Evolutionary conservation across 2,797 vertebrate genomes (phyloP).

Genomic region (Falco rusticolus): DNA sequence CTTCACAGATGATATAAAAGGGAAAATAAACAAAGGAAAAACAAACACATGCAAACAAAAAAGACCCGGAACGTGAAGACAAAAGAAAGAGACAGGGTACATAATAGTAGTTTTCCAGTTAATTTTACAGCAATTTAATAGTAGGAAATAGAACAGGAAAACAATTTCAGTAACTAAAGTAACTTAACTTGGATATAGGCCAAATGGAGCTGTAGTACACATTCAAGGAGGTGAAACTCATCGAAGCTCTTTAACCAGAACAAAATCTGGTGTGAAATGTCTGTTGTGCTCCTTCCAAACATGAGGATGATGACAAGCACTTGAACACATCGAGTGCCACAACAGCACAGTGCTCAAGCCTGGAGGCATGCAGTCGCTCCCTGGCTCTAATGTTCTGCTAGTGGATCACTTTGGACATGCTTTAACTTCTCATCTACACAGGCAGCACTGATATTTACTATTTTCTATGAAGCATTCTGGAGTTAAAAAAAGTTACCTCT

Average conservation of each 20-base stretch:
- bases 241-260: background rate
- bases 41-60: conserved; percentile 28
- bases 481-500: background rate
- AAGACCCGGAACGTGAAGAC: background rate
- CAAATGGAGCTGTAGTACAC: background rate
- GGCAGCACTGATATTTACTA: background rate
- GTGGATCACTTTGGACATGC: accelerated
- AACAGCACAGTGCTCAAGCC: background rate
- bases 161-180: conserved; percentile 34
- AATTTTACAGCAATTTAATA: conserved; percentile 50
- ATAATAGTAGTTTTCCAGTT: conserved; percentile 37
- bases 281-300: background rate
- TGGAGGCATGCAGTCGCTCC: background rate
- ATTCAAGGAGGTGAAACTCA: conserved; percentile 2
- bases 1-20: background rate
- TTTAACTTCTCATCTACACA: background rate
- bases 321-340: background rate
- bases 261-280: background rate
- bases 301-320: background rate
- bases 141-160: conserved; percentile 45
- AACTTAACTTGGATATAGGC: conserved; percentile 26
- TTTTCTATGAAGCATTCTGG: background rate
- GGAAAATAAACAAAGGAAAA: conserved; percentile 39
- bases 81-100: conserved; percentile 29
- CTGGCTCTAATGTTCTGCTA: accelerated